A percentile compares a stretch with the other conserved stretches of the same genome.
These are phyloP conservation scores for Mormyrus proboscirostris DNA, from an alignment of 2,797 vertebrate genomes.

Conservation along the genomic window DNA sequence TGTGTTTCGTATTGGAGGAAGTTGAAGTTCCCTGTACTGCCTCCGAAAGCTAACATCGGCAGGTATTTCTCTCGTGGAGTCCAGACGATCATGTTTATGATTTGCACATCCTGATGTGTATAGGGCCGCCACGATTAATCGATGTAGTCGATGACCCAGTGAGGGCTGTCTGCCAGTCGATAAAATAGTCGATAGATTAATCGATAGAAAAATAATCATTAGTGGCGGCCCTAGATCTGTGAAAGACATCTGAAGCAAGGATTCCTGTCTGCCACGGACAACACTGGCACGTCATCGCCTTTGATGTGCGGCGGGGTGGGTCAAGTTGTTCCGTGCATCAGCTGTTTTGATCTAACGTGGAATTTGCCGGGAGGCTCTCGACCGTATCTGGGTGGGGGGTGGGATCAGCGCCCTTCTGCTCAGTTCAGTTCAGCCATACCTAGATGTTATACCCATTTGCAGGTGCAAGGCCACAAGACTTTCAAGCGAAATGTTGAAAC, in stretches of 20 bases:
- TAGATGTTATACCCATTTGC: not conserved
- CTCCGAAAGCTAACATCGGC: not conserved
- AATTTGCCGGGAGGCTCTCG: not conserved
- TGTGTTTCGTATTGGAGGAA: not conserved
- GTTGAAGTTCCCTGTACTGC: not conserved
- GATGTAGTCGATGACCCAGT: not conserved
- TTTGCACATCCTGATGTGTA: not conserved
- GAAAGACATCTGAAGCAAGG: not conserved
- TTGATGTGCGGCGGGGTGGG: not conserved
- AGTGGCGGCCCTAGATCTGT: not conserved
- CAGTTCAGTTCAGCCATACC: not conserved
- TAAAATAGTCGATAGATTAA: not conserved
- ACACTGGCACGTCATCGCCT: not conserved
- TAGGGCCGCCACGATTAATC: not conserved
- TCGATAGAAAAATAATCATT: not conserved
- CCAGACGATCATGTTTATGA: not conserved
- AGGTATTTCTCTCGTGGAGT: not conserved
- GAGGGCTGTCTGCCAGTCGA: not conserved
- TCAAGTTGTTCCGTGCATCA: not conserved
- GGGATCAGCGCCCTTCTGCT: not conserved
- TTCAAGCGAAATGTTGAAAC: not conserved
- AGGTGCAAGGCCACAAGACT: not conserved
- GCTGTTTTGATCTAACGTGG: constrained; percentile 2
- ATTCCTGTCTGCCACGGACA: not conserved
- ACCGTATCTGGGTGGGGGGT: not conserved